phyloP scores from a whole-genome alignment of 2,888 invertebrate species.

The Drosophila villosipedis region DNA sequence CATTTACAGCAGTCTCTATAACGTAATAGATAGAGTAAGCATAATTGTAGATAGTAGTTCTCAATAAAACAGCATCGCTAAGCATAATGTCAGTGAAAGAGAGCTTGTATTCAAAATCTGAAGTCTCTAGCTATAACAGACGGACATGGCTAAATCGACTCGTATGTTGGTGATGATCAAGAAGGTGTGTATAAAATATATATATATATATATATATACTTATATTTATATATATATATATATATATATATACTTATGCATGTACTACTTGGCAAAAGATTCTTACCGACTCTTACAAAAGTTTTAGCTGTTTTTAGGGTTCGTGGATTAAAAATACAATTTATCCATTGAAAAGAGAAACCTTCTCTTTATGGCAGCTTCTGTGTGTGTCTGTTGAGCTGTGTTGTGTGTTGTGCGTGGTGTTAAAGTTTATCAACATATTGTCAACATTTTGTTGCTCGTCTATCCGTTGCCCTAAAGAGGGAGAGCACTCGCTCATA shows the following conservation, averaged over 20 bases:
- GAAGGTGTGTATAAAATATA: too few species aligned
- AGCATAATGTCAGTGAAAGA: too few species aligned
- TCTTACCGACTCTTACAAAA: too few species aligned
- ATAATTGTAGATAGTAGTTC: neutral
- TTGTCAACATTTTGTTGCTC: constrained; percentile 62
- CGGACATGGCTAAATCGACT: too few species aligned
- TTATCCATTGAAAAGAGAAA: neutral
- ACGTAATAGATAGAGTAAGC: too few species aligned
- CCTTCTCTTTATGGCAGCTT: neutral
- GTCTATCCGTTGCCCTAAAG: constrained; percentile 34
- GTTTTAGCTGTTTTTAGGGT: neutral
- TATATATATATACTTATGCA: too few species aligned
- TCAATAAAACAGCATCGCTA: neutral
- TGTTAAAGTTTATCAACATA: constrained; percentile 79
- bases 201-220: too few species aligned
- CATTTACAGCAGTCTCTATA: neutral
- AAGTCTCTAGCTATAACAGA: too few species aligned
- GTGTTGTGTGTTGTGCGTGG: constrained; percentile 33
- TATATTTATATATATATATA: too few species aligned
- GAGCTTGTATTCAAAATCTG: too few species aligned
- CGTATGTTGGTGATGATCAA: too few species aligned
- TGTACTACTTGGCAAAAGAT: too few species aligned
- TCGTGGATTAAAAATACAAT: neutral
- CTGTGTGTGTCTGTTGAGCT: constrained; percentile 18
- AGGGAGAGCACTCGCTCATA: constrained; percentile 65